phyloP scores from a whole-genome alignment of 2,113 vertebrate species.

The Piaya cayana region DNA sequence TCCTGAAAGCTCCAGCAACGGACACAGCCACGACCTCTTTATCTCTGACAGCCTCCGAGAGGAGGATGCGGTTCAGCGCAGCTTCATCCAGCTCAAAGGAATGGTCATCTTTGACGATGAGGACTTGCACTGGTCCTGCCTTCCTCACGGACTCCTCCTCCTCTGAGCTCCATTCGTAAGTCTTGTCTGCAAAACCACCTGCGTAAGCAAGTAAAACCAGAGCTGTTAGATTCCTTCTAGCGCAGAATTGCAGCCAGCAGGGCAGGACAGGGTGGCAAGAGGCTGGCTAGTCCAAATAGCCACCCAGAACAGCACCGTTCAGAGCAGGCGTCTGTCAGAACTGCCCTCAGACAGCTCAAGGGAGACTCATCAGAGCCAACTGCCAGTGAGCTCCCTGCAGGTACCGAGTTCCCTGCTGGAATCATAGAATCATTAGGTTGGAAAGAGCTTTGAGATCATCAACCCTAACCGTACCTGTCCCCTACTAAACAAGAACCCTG shows the following conservation, averaged over 20 bases:
- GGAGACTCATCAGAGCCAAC: background rate
- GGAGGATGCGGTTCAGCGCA: slow-evolving; percentile 90
- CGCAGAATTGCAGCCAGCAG: fast-evolving
- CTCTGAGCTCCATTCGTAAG: slow-evolving; percentile 95
- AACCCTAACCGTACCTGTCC: no score
- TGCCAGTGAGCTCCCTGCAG: fast-evolving
- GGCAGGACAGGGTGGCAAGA: background rate
- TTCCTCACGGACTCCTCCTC: slow-evolving; percentile 91
- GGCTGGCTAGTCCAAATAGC: background rate
- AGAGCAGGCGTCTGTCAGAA: background rate
- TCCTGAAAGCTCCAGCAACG: slow-evolving; percentile 95
- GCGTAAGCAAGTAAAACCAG: background rate
- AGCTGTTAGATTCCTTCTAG: background rate
- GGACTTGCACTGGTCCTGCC: slow-evolving; percentile 91
- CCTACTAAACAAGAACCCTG: no score
- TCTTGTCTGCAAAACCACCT: slow-evolving; percentile 87
- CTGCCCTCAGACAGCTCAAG: background rate
- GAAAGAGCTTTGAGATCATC: no score
- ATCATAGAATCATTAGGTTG: no score
- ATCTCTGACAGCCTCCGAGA: slow-evolving; percentile 90
- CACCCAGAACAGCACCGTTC: background rate
- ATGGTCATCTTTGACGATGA: slow-evolving; percentile 96
- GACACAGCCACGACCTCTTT: slow-evolving; percentile 95
- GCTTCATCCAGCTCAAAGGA: slow-evolving; percentile 95
- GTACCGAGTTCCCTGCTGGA: background rate